Percentiles rank a stretch among this genome's conserved stretches.
These are phyloP conservation scores for Hymenopus coronatus DNA, from an alignment of 2,888 invertebrate genomes.

Conservation along the genomic window DNA sequence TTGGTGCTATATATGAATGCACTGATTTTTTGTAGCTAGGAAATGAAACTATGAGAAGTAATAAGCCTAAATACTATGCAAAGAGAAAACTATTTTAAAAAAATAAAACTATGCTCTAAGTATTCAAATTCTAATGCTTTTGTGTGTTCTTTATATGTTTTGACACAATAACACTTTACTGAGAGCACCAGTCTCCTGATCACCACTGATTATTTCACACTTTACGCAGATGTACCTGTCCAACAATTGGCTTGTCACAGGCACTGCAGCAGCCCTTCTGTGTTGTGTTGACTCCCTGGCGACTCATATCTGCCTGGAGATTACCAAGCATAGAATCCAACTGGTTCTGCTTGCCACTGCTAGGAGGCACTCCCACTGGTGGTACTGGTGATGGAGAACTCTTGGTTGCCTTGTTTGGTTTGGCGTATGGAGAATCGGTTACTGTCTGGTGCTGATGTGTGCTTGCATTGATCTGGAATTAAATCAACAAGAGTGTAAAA, in stretches of 20 bases:
- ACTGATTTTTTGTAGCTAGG: too few species aligned
- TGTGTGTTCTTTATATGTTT: too few species aligned
- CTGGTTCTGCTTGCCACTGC: slow-evolving; percentile 55
- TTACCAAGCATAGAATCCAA: slow-evolving; percentile 91
- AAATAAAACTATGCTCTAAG: too few species aligned
- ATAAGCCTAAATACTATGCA: too few species aligned
- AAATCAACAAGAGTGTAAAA: not conserved
- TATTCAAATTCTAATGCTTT: too few species aligned
- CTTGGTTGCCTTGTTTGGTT: slow-evolving; percentile 58
- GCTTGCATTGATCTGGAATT: slow-evolving; percentile 56
- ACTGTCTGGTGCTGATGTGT: slow-evolving; percentile 62
- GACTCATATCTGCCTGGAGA: slow-evolving; percentile 94
- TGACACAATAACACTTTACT: too few species aligned
- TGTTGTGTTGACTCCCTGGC: slow-evolving; percentile 97
- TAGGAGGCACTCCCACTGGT: slow-evolving; percentile 45
- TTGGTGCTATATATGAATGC: too few species aligned
- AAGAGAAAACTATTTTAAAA: too few species aligned
- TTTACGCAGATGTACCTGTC: slow-evolving; percentile 61
- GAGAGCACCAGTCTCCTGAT: not conserved
- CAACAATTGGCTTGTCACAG: slow-evolving; percentile 98
- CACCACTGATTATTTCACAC: not conserved
- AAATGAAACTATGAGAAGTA: too few species aligned
- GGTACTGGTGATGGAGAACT: slow-evolving; percentile 58
- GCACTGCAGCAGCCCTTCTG: slow-evolving; percentile 99
- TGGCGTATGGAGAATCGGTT: slow-evolving; percentile 67